Evolutionary conservation across 2,113 vertebrate genomes (phyloP), one percentile per base, ranked within the genome.

Genomic region (Centrocercus urophasianus): DNA sequence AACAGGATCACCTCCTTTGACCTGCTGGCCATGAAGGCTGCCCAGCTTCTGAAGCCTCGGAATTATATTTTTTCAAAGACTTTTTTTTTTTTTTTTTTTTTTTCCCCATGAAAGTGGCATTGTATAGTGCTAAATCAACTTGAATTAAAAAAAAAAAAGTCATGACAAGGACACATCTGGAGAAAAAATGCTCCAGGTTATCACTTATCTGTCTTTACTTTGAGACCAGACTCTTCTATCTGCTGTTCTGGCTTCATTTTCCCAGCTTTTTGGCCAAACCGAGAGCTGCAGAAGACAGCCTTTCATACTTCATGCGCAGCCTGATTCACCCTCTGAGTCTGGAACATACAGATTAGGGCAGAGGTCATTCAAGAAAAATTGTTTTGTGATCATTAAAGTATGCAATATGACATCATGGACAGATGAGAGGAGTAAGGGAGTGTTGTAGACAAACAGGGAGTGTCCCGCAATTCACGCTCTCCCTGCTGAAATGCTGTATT

Each of bases 381-480:
- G 28, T 80, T 96, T 83, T 91, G 85, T 95, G 96, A 95, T 93
- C 72, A 45, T 94, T 86, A 80, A 96, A 96, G 34, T 94, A 96
- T 96, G 95, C 78, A 95, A 76, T 45, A 95, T 91, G 95, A 93
- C 74, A 85, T 96, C 91, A 93, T 91, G 66, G 94, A 47, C 93
- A 93, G 81, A 96, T 57, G 78, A 95, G 52, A 30, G 74, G 74
- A 95, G 66, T 78, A 52, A 92, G 89, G 74, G 87, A 88, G 66
- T 74, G 69, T 61, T 89, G 71, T 71, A 84, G 93, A 95, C 82
- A 93, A 92, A 95, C 30, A 95, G 96, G 96, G 96, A 95, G 96
- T 94, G 90, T 94, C 95, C 85, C 75, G 82, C 88, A 60, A 75
- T 88, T 90, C 72, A 93, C 84, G 64, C 79, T 91, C 90, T 96